A percentile compares a stretch with the other conserved stretches of the same genome.
phyloP scores from a whole-genome alignment of 2,113 vertebrate species.

The Leptocoma aspasia region DNA sequence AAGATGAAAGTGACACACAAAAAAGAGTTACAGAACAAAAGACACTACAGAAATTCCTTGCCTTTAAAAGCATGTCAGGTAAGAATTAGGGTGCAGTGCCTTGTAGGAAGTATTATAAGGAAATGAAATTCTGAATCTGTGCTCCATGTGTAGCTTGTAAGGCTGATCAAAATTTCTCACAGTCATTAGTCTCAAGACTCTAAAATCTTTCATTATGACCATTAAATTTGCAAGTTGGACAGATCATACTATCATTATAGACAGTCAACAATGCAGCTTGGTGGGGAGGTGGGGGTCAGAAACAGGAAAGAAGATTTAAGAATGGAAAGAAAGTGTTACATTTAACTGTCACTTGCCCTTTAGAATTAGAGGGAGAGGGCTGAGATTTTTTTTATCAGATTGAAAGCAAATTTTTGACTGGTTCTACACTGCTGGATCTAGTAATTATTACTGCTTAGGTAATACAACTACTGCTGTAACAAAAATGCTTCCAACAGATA shows the following conservation, averaged over 20 bases:
- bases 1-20: not conserved
- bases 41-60: not conserved
- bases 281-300: fast-evolving
- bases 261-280: not conserved
- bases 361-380: not conserved
- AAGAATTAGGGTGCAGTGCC: not conserved
- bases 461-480: not conserved
- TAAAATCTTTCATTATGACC: not conserved
- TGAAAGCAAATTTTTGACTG: not conserved
- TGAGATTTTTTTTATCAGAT: not conserved
- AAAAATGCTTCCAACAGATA: not conserved
- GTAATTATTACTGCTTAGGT: not conserved
- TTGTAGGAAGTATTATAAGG: not conserved
- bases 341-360: not conserved
- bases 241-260: not conserved
- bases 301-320: not conserved
- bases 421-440: not conserved
- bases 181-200: not conserved
- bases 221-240: not conserved
- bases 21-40: not conserved
- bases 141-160: not conserved
- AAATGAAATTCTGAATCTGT: not conserved
- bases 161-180: not conserved
- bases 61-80: not conserved
- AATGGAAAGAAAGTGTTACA: not conserved